Conservation (phyloP, 2,113 vertebrate genomes). For the Fregetta grallaria region DNA sequence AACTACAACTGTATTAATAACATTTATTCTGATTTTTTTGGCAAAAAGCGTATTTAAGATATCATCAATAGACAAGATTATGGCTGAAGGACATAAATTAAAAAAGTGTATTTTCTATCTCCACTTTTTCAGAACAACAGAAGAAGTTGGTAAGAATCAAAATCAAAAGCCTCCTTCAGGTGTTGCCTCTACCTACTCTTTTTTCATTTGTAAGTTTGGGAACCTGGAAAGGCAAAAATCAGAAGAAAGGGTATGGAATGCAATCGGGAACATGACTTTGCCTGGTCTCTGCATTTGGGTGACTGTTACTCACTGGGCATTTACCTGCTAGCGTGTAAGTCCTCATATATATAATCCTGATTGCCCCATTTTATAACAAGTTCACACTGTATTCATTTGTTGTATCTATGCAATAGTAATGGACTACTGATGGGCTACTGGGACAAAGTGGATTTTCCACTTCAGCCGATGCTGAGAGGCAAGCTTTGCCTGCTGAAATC, state of each 20-base stretch:
- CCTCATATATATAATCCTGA: not conserved
- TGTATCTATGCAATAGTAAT: not conserved
- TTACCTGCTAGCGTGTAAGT: not conserved
- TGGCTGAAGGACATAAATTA: not conserved
- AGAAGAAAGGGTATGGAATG: not conserved
- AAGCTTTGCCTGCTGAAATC: not conserved
- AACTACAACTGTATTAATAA: not conserved
- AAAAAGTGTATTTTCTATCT: not conserved
- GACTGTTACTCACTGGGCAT: not conserved
- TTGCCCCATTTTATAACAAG: not conserved
- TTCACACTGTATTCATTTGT: fast-evolving
- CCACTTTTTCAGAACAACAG: not conserved
- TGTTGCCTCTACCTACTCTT: not conserved
- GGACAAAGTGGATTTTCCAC: not conserved
- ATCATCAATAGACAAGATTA: not conserved
- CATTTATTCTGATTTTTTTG: not conserved
- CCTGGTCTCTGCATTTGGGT: not conserved
- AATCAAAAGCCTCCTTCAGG: not conserved
- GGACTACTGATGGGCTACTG: fast-evolving
- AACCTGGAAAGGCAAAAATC: not conserved
- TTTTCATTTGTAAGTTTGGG: not conserved
- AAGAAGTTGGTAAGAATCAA: not conserved
- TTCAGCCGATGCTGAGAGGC: not conserved
- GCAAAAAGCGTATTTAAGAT: not conserved
- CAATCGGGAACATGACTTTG: not conserved